These are phyloP conservation scores for Caenorhabditis uteleia DNA, from an alignment of 2,888 invertebrate species.

Conservation along the genomic window DNA sequence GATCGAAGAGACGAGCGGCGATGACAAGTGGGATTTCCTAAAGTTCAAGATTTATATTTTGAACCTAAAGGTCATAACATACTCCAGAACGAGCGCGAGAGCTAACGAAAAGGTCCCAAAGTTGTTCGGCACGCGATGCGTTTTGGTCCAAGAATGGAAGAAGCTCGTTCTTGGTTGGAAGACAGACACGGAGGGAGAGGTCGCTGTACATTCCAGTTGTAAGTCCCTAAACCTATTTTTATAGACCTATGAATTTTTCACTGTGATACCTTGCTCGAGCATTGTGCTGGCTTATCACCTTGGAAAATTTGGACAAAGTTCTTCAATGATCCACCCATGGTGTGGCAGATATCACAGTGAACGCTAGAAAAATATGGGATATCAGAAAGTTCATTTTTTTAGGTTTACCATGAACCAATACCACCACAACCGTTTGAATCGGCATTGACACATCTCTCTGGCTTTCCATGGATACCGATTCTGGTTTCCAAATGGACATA, in stretches of 20 bases:
- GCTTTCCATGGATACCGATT: conserved; percentile 68
- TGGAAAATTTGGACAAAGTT: conserved; percentile 69
- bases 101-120: conserved; percentile 68
- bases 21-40: conserved; percentile 68
- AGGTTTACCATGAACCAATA: conserved; percentile 64
- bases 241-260: too few relatives aligned
- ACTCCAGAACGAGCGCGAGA: conserved; percentile 63
- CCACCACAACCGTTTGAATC: conserved; percentile 67
- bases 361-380: conserved; percentile 30
- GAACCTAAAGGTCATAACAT: conserved; percentile 2
- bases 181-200: conserved; percentile 65
- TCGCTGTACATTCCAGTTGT: conserved; percentile 64
- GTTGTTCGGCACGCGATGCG: conserved; percentile 64
- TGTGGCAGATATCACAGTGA: conserved; percentile 68
- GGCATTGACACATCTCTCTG: conserved; percentile 68
- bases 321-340: conserved; percentile 61
- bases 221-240: conserved; percentile 46
- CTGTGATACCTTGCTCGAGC: conserved; percentile 52
- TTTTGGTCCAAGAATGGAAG: conserved; percentile 69
- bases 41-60: conserved; percentile 1
- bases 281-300: conserved; percentile 64
- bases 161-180: conserved; percentile 67
- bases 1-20: conserved; percentile 66
- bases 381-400: background rate
- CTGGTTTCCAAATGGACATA: conserved; percentile 68